Evolutionary conservation across 2,888 invertebrate species (phyloP).

Genomic region (Ferdinandea cuprea): DNA sequence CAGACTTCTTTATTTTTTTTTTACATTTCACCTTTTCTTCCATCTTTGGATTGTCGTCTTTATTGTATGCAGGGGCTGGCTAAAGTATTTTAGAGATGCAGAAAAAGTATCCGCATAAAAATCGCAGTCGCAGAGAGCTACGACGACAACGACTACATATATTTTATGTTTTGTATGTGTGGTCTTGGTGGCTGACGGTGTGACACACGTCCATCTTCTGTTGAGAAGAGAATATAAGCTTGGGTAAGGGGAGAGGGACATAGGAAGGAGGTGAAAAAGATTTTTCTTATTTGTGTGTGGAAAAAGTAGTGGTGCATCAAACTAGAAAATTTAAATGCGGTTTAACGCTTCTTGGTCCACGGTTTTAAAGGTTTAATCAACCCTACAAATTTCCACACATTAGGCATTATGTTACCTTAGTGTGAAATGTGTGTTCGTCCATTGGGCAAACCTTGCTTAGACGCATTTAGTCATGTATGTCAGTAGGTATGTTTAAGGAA

Average conservation of each 20-base stretch:
- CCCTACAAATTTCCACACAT: constrained; percentile 50
- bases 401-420: constrained; percentile 20
- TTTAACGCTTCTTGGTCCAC: constrained; percentile 40
- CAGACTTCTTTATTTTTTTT: constrained; percentile 25
- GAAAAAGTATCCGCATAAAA: constrained; percentile 33
- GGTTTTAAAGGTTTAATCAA: constrained; percentile 53
- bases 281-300: constrained; percentile 16
- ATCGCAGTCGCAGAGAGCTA: background rate
- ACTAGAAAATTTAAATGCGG: constrained; percentile 66
- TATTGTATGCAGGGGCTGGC: constrained; percentile 6
- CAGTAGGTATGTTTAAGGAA: constrained; percentile 10
- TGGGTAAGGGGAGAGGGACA: background rate
- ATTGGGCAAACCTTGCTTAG: constrained; percentile 17
- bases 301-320: constrained; percentile 51
- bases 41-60: constrained; percentile 28
- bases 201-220: constrained; percentile 48
- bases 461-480: constrained; percentile 20
- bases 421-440: constrained; percentile 43
- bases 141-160: too few species aligned
- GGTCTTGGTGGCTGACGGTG: constrained; percentile 16
- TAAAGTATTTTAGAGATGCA: constrained; percentile 7
- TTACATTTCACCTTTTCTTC: constrained; percentile 8
- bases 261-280: constrained; percentile 5
- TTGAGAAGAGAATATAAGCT: constrained; percentile 3
- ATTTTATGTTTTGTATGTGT: background rate